These are phyloP conservation scores for Tetheella fluctuosa DNA, from an alignment of 2,888 invertebrate species.

Conservation along the genomic window DNA sequence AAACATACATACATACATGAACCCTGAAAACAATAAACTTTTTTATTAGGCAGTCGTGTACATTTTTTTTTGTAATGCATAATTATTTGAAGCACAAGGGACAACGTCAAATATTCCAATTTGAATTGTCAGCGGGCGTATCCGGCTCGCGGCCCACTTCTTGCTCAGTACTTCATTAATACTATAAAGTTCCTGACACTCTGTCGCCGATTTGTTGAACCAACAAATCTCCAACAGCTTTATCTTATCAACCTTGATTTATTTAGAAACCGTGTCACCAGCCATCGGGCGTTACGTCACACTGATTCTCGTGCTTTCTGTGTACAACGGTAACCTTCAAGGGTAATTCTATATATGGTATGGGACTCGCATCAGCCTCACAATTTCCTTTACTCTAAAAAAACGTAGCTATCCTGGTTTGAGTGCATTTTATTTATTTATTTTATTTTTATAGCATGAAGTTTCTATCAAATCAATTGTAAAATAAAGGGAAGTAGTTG, in stretches of 20 bases:
- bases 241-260: conserved; percentile 71
- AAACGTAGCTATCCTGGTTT: not conserved
- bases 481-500: not conserved
- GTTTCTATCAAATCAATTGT: not conserved
- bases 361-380: conserved; percentile 19
- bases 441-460: too few species aligned
- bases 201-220: conserved; percentile 41
- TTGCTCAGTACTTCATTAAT: conserved; percentile 18
- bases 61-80: not conserved
- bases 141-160: conserved; percentile 25
- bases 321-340: not conserved
- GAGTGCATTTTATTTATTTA: too few species aligned
- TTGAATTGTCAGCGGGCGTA: conserved; percentile 18
- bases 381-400: conserved; percentile 16
- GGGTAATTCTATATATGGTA: too few species aligned
- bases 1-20: too few species aligned
- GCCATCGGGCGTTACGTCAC: conserved; percentile 19
- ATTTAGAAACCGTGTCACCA: conserved; percentile 59
- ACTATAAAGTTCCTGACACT: conserved; percentile 39
- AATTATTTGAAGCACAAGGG: not conserved
- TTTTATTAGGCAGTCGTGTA: too few species aligned
- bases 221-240: conserved; percentile 51
- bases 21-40: too few species aligned
- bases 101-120: conserved; percentile 8
- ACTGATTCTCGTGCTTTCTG: too few species aligned